Evolutionary conservation across 2,797 vertebrate species (phyloP).

Genomic region (Petrocephalus sullivani): DNA sequence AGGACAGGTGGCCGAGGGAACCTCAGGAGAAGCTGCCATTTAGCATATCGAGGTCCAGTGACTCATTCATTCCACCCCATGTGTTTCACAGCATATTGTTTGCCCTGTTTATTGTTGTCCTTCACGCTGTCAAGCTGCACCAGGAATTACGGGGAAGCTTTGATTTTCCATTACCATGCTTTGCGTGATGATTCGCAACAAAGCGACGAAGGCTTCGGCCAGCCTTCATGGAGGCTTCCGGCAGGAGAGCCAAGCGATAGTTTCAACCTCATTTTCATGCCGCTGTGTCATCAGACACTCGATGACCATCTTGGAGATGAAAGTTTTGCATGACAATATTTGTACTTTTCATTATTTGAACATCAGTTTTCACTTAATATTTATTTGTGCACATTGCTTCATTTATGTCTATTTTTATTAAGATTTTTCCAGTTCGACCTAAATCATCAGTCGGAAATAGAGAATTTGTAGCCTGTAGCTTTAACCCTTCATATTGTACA

Average conservation of each 20-base stretch:
- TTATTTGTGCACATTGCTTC: neutral
- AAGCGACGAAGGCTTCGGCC: neutral
- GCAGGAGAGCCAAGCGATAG: neutral
- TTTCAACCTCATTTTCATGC: neutral
- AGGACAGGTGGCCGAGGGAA: neutral
- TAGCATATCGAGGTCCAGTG: neutral
- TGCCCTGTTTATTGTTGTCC: constrained; percentile 2
- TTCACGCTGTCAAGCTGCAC: constrained; percentile 26
- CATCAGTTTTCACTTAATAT: neutral
- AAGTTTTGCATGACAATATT: neutral
- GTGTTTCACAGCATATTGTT: neutral
- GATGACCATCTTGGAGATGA: neutral
- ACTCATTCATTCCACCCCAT: constrained; percentile 7
- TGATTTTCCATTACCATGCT: neutral
- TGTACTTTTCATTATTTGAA: neutral
- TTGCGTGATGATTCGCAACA: neutral
- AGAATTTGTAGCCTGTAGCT: neutral
- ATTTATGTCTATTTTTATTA: neutral
- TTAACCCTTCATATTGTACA: neutral
- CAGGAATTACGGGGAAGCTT: neutral
- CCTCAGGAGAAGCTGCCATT: neutral
- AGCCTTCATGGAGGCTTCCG: no score
- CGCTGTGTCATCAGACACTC: neutral
- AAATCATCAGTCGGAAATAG: neutral
- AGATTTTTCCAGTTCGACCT: neutral